Evolutionary conservation across 2,888 invertebrate species (phyloP), one percentile per base, ranked within the genome.

Genomic region (Parnassius glacialis): DNA sequence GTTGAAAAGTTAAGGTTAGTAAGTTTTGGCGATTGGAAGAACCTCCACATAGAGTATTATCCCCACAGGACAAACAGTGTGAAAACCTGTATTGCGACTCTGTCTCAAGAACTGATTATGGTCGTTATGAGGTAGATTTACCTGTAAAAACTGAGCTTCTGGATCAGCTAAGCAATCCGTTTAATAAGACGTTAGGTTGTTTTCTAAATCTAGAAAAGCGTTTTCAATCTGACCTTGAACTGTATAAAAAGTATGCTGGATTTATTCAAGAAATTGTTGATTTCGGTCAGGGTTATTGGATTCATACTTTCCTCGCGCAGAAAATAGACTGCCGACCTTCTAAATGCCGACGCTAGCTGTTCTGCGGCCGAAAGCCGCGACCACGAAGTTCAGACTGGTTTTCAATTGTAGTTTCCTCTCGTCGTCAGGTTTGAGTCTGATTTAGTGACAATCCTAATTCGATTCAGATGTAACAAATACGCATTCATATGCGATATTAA

Each of bases 381-480:
- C 16, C 48, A 12, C 48, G 1, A 12, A 16, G 16, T 48, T 48
- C 48, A 48, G 48, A 16, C 10, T 10, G n/a, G 48, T 48, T 12
- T 12, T 12, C 16, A n/a, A 48, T 16, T 48, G n/a, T 12, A 10
- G 13, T 48, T n/a, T 48, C 48, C 48, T 13, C 48, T 48, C 48
- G n/a, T n/a, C 48, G 48, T 48, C 48, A 48, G 48, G 9, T 48
- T 48, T 48, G n/a, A 48, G 10, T 48, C 48, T 9, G 48, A 48
- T 48, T 7, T 48, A 48, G n/a, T 48, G 48, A 48, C 48, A 13
- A 12, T 48, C 16, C 48, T 48, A 1, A 48, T 48, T 9, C 7
- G 48, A 48, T 48, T 48, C 2, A 48, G 48, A 48, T 48, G 10
- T 12, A 3, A 13, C 12, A 10, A 48, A 2, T 48, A 48, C 48